Evolutionary conservation across 2,113 vertebrate genomes (phyloP).

Genomic region (Morone chrysops): DNA sequence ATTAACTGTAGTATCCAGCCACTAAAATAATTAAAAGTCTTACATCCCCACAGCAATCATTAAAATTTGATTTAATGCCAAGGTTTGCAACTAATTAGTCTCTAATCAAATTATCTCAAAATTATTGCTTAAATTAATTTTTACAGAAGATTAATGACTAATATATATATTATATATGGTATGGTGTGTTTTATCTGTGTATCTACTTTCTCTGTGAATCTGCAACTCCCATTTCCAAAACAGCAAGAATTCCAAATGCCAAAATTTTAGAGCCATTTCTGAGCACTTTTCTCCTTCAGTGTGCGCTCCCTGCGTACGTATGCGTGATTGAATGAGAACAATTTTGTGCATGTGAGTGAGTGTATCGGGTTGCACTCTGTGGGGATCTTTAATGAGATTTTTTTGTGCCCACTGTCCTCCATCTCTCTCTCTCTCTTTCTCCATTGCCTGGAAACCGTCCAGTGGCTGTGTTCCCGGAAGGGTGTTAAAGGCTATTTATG

Average conservation of each 20-base stretch:
- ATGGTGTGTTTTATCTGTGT: not conserved
- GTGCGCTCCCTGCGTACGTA: not conserved
- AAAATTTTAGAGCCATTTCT: not conserved
- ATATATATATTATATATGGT: not conserved
- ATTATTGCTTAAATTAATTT: slow-evolving; percentile 14
- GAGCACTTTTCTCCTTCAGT: not conserved
- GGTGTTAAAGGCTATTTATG: slow-evolving; percentile 80
- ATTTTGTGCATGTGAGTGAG: slow-evolving; percentile 53
- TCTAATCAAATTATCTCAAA: slow-evolving; percentile 25
- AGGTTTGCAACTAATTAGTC: slow-evolving; percentile 35
- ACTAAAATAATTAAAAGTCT: slow-evolving; percentile 8
- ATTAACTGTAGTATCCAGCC: not conserved
- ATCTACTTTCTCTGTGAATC: not conserved
- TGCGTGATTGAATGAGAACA: slow-evolving; percentile 46
- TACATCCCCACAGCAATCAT: slow-evolving; percentile 12
- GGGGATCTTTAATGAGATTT: slow-evolving; percentile 79
- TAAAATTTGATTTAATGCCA: slow-evolving; percentile 50
- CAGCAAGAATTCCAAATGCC: not conserved
- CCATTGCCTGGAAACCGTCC: slow-evolving; percentile 75
- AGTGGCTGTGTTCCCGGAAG: slow-evolving; percentile 77
- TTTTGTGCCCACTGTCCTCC: slow-evolving; percentile 57
- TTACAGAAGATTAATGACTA: slow-evolving; percentile 23
- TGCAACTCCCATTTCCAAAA: not conserved
- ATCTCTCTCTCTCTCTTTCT: slow-evolving; percentile 55
- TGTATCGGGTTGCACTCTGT: slow-evolving; percentile 63